Conservation (phyloP, 2,797 vertebrate species). For the Rhabdomys pumilio region DNA sequence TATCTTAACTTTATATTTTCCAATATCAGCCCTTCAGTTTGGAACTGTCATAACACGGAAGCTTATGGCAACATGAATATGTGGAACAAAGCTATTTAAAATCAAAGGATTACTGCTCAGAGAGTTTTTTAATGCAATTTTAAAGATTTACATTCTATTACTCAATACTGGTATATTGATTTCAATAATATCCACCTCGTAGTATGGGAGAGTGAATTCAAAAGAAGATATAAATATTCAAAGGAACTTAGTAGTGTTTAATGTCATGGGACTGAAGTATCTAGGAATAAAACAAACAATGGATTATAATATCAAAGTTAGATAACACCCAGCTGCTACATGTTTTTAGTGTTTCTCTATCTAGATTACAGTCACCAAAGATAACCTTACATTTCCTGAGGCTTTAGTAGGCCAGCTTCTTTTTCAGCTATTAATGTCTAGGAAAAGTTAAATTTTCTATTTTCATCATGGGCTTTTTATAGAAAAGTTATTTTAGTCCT, state of each 20-base stretch:
- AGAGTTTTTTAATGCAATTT: background rate
- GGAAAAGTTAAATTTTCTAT: constrained; percentile 37
- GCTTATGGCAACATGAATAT: background rate
- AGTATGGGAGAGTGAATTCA: constrained; percentile 16
- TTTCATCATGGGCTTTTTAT: background rate
- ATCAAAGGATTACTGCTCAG: constrained; percentile 21
- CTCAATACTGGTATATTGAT: background rate
- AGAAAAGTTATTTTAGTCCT: constrained; percentile 12
- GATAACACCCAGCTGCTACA: background rate
- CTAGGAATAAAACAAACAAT: constrained; percentile 14
- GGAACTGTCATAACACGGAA: background rate
- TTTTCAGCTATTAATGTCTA: background rate
- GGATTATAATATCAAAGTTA: constrained; percentile 23
- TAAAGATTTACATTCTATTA: background rate
- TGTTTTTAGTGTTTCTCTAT: background rate
- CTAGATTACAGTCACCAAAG: constrained; percentile 13
- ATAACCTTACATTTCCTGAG: background rate
- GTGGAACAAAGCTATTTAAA: constrained; percentile 48
- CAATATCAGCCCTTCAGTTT: background rate
- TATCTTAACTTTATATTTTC: background rate
- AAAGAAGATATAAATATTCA: constrained; percentile 61
- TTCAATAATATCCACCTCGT: background rate
- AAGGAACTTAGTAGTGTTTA: constrained; percentile 47
- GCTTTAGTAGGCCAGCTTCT: background rate
- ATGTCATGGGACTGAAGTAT: constrained; percentile 16